Base-by-base conservation (phyloP, 2,113 vertebrate species). In the Eidolon helvum region DNA sequence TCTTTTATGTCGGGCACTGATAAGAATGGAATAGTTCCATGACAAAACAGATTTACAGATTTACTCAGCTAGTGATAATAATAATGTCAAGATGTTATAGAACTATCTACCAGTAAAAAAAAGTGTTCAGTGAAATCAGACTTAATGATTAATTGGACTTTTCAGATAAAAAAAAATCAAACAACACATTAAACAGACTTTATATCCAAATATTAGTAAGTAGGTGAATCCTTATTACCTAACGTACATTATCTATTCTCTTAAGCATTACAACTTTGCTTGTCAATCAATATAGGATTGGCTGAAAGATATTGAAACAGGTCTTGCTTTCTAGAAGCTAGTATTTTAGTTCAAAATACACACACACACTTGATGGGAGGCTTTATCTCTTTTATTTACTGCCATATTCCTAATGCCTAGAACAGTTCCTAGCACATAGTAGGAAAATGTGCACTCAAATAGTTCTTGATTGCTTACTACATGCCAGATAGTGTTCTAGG, bases 101-200 rank as follows among this genome's bases (percentile, higher is more conserved):
- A 93, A 95, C 26, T 63, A 79, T 63, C 50, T 89, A 68, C 24
- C 72, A 87, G 22, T 72, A 35, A 84, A 59, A 45, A 45, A 87
- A 85, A 72, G 14, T 21, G 10, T 74, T 90, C 35, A 83, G 21
- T 83, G 28, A 80, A 91, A 86, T 53, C 48, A 93, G 38, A 87
- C 59, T 95, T 92, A 85, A 45, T 75, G 59, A 66, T 78, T 90
- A 91, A 87, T 87, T 43, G 35, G 12, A 35, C 1, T 61, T 78
- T 96, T 84, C 43, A 77, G 26, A n/a, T 90, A 72, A 84, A 83
- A 85, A 79, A 87, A 95, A 75, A 77, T 72, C 59, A 91, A 95
- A 40, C 10, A 89, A 79, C 9, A 66, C 12, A 89, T 40, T 59
- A 85, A 24, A 84, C 18, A 83, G 65, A 92, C 9, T 93, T 91